Percentiles rank a stretch among this genome's conserved stretches.
These are phyloP conservation scores for Muscina levida DNA, from an alignment of 2,888 invertebrate genomes.

Conservation along the genomic window DNA sequence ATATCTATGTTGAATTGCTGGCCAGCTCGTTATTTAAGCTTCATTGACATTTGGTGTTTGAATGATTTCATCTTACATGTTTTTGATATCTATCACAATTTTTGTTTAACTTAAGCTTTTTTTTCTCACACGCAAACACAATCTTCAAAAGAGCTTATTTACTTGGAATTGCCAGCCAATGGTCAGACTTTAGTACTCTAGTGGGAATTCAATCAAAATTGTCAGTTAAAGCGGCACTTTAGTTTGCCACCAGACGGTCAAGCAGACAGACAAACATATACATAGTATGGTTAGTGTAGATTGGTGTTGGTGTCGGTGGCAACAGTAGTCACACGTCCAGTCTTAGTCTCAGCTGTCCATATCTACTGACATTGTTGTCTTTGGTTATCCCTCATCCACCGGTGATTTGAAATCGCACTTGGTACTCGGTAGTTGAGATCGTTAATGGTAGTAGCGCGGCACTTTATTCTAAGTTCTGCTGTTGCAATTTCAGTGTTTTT, in stretches of 20 bases:
- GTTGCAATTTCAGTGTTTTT: conserved; percentile 22
- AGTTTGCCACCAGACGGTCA: conserved; percentile 58
- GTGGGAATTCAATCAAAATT: conserved; percentile 77
- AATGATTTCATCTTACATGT: conserved; percentile 59
- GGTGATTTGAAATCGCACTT: conserved; percentile 24
- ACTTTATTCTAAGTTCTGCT: conserved; percentile 39
- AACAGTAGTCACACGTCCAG: conserved; percentile 28
- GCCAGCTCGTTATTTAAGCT: conserved; percentile 52
- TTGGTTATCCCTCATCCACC: conserved; percentile 31
- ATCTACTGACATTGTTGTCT: conserved; percentile 60
- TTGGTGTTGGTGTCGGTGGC: neutral
- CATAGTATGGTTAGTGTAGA: neutral
- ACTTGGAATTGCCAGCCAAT: conserved; percentile 69
- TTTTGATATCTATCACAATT: conserved; percentile 56
- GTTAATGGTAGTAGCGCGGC: conserved; percentile 59
- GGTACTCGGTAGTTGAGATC: conserved; percentile 10
- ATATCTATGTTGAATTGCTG: neutral
- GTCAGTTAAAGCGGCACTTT: conserved; percentile 70
- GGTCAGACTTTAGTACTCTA: conserved; percentile 62
- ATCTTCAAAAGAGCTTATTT: conserved; percentile 16
- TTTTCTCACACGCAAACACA: conserved; percentile 59
- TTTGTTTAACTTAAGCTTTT: conserved; percentile 15
- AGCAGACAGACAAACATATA: neutral
- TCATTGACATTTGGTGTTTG: conserved; percentile 35
- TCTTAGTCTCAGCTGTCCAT: conserved; percentile 56